Evolutionary conservation across 2,888 invertebrate genomes (phyloP).

Genomic region (Parascotia fuliginaria): DNA sequence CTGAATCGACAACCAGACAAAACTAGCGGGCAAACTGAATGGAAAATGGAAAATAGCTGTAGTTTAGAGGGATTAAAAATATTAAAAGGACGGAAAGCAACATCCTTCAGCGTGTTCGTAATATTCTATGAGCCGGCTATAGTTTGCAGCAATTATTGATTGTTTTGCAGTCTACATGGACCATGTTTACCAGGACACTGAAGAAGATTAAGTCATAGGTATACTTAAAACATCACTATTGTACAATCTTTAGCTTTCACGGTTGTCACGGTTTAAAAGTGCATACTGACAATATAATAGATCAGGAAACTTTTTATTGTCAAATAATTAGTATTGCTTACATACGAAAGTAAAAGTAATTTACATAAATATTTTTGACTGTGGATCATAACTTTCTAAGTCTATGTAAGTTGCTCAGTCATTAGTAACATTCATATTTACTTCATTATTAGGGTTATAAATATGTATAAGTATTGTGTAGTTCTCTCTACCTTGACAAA

Average conservation of each 20-base stretch:
- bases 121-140: background rate
- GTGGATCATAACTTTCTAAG: background rate
- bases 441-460: constrained; percentile 13
- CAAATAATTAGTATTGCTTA: background rate
- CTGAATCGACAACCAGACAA: too few relatives aligned
- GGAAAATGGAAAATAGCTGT: too few relatives aligned
- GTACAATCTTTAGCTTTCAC: background rate
- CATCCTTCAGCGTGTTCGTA: background rate
- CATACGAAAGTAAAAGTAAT: background rate
- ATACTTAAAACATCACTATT: too few relatives aligned
- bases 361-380: background rate
- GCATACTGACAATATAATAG: too few relatives aligned
- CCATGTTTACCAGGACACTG: background rate
- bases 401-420: background rate
- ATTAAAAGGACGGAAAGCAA: background rate
- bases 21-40: too few relatives aligned
- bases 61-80: background rate
- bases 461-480: constrained; percentile 37
- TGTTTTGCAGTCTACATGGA: background rate
- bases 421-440: background rate
- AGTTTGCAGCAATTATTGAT: constrained; percentile 11
- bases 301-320: too few relatives aligned
- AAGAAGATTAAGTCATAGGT: background rate
- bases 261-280: too few relatives aligned
- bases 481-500: constrained; percentile 35